phyloP scores from a whole-genome alignment of 1,140 invertebrate species.

The Muscidifurax raptorellus region DNA sequence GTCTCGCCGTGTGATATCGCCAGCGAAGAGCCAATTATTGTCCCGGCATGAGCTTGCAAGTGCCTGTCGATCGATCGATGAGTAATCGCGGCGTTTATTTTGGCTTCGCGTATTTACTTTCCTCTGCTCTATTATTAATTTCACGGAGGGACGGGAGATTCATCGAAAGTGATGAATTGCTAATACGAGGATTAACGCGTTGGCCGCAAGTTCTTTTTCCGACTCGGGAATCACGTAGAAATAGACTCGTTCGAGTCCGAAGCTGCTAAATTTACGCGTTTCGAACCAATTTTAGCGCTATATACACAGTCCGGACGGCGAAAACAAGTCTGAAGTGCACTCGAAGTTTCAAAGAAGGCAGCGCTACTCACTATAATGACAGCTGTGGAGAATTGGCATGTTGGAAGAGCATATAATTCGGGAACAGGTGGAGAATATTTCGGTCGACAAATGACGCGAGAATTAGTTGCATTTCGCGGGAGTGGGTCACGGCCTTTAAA shows the following conservation, averaged over 20 bases:
- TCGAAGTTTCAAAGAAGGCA: background rate
- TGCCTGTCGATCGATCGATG: conserved; percentile 27
- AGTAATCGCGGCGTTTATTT: conserved; percentile 12
- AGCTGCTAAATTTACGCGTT: background rate
- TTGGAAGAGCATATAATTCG: conserved; percentile 18
- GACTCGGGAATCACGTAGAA: background rate
- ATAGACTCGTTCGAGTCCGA: background rate
- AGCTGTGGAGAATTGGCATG: background rate
- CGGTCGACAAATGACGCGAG: conserved; percentile 16
- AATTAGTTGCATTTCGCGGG: conserved; percentile 23
- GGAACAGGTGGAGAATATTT: conserved; percentile 6
- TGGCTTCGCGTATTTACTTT: background rate
- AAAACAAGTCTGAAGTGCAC: background rate
- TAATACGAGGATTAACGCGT: background rate
- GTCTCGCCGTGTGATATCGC: background rate
- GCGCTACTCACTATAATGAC: background rate
- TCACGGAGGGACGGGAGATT: too few relatives aligned
- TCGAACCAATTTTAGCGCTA: background rate
- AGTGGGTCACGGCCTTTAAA: conserved; percentile 29
- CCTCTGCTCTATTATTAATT: background rate
- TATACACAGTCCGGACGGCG: background rate
- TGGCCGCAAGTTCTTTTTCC: background rate
- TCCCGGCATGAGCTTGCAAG: background rate
- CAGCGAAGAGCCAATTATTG: conserved; percentile 25
- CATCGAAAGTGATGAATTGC: background rate